Evolutionary conservation across 2,113 vertebrate genomes (phyloP), one percentile per base, ranked within the genome.

Genomic region (Noctilio leporinus): DNA sequence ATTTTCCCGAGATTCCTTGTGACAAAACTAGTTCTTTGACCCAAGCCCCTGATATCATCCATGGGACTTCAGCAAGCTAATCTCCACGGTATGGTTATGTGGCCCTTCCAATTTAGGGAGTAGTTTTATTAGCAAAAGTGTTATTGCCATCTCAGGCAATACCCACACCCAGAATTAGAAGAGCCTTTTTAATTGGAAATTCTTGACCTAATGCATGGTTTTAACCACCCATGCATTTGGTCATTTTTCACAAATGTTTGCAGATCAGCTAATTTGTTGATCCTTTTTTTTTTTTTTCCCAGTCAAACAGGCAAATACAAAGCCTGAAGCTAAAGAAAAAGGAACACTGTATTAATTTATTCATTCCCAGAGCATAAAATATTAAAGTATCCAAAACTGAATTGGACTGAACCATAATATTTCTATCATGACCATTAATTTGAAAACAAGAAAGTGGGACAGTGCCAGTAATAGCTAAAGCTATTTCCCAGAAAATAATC

Each of bases 341-440:
- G 40, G 33, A 84, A 14, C 33, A 93, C 15, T 57, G 22, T 62
- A 59, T 84, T 94, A 69, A 77, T 73, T 80, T 51, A 26, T 89
- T 49, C 7, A 93, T 88, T 49, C 26, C 22, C 49, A 89, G 93
- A 91, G 9, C 35, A 55, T 51, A 72, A 85, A 81, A 83, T 40
- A 81, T 65, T 91, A 24, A 55, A 89, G 38, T 87, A 45, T 69
- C 15, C 43, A 78, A 85, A 91, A 91, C 3, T 78, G n/a, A 93
- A 77, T n/a, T 91, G 14, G 55, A 62, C 57, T 80, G 33, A 77
- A 84, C 45, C 62, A 43, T 28, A 78, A 14, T 64, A 30, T 47
- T 84, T 94, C 26, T 92, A 94, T 80, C n/a, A 83, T 86, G 11
- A 47, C 59, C 67, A 72, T 72, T 93, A 59, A 86, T 89, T 69